Evolutionary conservation across 2,888 invertebrate species (phyloP).

Genomic region (Phaonia tiefii): DNA sequence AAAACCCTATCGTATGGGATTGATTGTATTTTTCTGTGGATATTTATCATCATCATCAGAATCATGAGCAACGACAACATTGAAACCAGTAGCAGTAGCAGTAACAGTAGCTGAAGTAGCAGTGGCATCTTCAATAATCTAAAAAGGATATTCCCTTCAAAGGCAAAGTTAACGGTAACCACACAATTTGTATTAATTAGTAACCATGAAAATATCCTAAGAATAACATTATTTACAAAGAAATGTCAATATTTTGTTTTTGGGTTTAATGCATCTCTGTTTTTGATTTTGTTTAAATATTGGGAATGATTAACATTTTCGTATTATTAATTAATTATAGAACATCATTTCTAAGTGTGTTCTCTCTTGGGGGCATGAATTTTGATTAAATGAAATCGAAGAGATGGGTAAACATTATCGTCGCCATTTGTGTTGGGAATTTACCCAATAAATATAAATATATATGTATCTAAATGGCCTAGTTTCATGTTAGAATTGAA

Average conservation of each 20-base stretch:
- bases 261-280: neutral
- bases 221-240: neutral
- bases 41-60: slow-evolving; percentile 4
- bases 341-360: too few species aligned
- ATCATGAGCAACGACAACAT: neutral
- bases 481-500: too few species aligned
- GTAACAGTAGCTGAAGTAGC: neutral
- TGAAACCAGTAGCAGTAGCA: too few species aligned
- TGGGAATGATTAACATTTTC: too few species aligned
- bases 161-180: slow-evolving; percentile 26
- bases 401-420: too few species aligned
- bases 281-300: neutral
- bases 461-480: too few species aligned
- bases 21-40: slow-evolving; percentile 5
- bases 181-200: neutral
- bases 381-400: too few species aligned
- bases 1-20: slow-evolving; percentile 1
- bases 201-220: neutral
- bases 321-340: too few species aligned
- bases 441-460: too few species aligned
- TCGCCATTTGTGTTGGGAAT: too few species aligned
- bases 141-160: slow-evolving; percentile 3
- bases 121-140: neutral
- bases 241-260: slow-evolving; percentile 35
- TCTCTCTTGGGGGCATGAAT: too few species aligned